phyloP scores from a whole-genome alignment of 30 jellyfish, hydroid and myxozoan species.

The Hydractinia echinata region DNA sequence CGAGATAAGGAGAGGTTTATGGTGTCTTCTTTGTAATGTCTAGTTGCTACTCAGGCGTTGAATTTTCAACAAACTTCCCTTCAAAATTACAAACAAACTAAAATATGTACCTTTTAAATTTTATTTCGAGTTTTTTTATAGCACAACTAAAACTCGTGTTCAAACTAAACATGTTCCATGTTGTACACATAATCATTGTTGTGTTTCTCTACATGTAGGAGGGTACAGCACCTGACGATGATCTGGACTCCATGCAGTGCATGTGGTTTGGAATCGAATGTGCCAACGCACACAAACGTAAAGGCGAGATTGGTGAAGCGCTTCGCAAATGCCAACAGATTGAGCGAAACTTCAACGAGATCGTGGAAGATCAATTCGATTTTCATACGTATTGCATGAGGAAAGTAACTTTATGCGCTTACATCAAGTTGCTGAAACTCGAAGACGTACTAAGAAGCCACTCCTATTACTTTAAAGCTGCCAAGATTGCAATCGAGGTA shows the following conservation, averaged over 20 bases:
- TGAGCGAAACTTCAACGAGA: conserved; percentile 73
- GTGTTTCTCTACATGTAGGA: conserved; percentile 38
- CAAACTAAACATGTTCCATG: too few species aligned
- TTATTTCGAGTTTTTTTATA: too few species aligned
- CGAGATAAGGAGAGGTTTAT: too few species aligned
- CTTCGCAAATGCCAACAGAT: conserved; percentile 92
- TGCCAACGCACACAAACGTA: conserved; percentile 75
- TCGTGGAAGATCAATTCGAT: conserved; percentile 94
- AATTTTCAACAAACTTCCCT: not conserved
- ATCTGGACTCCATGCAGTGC: conserved; percentile 94
- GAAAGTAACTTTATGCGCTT: conserved; percentile 89
- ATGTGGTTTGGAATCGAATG: conserved; percentile 99
- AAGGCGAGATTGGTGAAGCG: conserved; percentile 87
- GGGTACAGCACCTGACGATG: conserved; percentile 90
- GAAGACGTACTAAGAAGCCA: conserved; percentile 97
- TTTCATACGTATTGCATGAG: conserved; percentile 98
- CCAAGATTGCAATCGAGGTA: conserved; percentile 88
- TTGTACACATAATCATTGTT: too few species aligned
- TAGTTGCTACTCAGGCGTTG: too few species aligned
- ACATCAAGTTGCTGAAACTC: conserved; percentile 72
- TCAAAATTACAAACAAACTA: too few species aligned
- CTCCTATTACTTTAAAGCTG: conserved; percentile 85
- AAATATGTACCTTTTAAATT: too few species aligned
- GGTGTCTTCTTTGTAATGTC: too few species aligned
- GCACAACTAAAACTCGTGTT: too few species aligned